Evolutionary conservation across 2,888 invertebrate species (phyloP).

Genomic region (Morpho helenor): DNA sequence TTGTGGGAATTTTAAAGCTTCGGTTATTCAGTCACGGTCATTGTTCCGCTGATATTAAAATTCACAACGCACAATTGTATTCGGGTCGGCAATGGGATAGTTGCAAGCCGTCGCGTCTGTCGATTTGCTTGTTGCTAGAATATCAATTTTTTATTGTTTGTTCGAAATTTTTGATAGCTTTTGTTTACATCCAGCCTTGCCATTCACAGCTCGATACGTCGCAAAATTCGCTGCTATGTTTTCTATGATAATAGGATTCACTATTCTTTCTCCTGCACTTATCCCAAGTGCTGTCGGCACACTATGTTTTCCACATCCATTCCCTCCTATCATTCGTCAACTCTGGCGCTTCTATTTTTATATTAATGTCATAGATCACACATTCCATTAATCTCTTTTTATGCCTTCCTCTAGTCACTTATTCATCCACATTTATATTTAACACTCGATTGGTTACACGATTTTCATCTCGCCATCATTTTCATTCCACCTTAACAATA

Average conservation of each 20-base stretch:
- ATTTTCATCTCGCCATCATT: too few relatives aligned
- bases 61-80: conserved; percentile 1
- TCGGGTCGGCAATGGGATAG: conserved; percentile 6
- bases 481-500: too few relatives aligned
- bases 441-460: too few relatives aligned
- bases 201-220: not conserved
- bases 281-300: not conserved
- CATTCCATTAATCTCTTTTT: not conserved
- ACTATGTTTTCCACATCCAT: not conserved
- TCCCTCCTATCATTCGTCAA: not conserved
- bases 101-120: conserved; percentile 7
- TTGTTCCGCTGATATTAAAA: not conserved
- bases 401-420: too few relatives aligned
- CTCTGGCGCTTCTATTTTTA: too few relatives aligned
- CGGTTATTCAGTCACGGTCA: not conserved
- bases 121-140: conserved; percentile 10
- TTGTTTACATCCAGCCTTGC: not conserved
- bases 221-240: not conserved
- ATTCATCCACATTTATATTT: too few relatives aligned
- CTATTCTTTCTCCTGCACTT: conserved; percentile 2
- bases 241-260: not conserved
- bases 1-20: conserved; percentile 1
- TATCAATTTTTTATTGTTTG: conserved; percentile 8
- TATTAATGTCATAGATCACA: not conserved
- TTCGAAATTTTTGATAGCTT: not conserved